Evolutionary conservation across 2,888 invertebrate species (phyloP).

Genomic region (Euclidia mi): DNA sequence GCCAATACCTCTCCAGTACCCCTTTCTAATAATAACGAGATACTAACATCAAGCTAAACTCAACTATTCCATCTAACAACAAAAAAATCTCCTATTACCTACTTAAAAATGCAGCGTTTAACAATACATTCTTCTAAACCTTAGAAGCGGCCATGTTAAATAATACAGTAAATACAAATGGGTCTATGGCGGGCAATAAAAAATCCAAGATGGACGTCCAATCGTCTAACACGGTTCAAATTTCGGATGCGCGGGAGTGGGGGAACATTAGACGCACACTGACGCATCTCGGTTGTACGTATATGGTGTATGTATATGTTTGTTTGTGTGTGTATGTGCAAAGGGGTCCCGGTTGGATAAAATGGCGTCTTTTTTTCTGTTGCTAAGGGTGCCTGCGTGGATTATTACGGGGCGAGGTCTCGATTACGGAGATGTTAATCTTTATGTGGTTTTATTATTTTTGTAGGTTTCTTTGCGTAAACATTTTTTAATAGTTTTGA

Average conservation of each 20-base stretch:
- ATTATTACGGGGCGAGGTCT: not conserved
- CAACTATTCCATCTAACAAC: too few relatives aligned
- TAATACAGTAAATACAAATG: constrained; percentile 49
- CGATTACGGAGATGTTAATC: not conserved
- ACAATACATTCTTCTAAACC: not conserved
- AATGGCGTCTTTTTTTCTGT: constrained; percentile 19
- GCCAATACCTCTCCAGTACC: too few relatives aligned
- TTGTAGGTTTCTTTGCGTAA: too few relatives aligned
- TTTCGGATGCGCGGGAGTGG: constrained; percentile 81
- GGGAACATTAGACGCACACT: constrained; percentile 73
- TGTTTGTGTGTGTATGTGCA: constrained; percentile 22
- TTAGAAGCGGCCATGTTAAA: constrained; percentile 38
- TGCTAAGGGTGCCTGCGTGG: not conserved
- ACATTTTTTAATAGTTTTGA: too few relatives aligned
- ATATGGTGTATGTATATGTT: constrained; percentile 15
- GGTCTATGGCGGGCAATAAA: constrained; percentile 51
- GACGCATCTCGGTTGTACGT: constrained; percentile 55
- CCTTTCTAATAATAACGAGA: too few relatives aligned
- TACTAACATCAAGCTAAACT: too few relatives aligned
- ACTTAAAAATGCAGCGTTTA: too few relatives aligned
- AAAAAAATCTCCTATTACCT: too few relatives aligned
- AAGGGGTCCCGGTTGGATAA: constrained; percentile 35
- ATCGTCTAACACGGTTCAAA: constrained; percentile 85
- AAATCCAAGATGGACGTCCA: constrained; percentile 71
- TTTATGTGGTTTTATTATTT: not conserved